Percentiles rank a stretch among this genome's conserved stretches.
Evolutionary conservation across 2,113 vertebrate species (phyloP).

Genomic region (Pteropus alecto): DNA sequence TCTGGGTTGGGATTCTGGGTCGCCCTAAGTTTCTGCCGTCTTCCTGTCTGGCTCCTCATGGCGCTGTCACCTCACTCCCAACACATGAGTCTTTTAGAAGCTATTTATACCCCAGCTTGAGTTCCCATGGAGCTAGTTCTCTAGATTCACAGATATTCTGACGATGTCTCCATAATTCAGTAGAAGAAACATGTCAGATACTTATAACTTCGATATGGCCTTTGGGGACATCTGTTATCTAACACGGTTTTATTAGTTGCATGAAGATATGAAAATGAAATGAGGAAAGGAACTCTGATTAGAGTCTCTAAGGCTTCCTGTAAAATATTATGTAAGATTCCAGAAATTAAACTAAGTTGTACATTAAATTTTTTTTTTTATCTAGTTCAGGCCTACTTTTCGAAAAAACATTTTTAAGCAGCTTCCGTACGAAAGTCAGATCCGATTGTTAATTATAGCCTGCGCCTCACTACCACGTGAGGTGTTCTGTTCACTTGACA

Average conservation of each 20-base stretch:
- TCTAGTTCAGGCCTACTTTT: background rate
- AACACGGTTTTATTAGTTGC: background rate
- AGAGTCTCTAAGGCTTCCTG: background rate
- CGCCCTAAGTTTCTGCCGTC: background rate
- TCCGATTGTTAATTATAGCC: background rate
- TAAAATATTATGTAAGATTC: background rate
- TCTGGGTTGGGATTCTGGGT: background rate
- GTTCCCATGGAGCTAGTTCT: fast-evolving
- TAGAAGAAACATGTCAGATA: background rate
- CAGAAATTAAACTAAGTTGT: background rate
- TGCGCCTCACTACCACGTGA: background rate
- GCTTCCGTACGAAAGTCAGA: background rate
- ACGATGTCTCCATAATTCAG: background rate
- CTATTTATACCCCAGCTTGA: background rate
- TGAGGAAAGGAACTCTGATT: background rate
- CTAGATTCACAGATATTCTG: background rate
- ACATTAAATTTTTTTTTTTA: background rate
- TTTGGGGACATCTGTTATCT: background rate
- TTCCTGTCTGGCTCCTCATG: fast-evolving
- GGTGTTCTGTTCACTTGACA: background rate
- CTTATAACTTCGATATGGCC: background rate
- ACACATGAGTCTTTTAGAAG: background rate
- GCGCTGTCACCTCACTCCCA: no score
- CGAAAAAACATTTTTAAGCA: background rate
- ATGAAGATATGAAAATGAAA: background rate